These are phyloP conservation scores for Neodiprion lecontei DNA, from an alignment of 1,140 invertebrate species.

Conservation along the genomic window DNA sequence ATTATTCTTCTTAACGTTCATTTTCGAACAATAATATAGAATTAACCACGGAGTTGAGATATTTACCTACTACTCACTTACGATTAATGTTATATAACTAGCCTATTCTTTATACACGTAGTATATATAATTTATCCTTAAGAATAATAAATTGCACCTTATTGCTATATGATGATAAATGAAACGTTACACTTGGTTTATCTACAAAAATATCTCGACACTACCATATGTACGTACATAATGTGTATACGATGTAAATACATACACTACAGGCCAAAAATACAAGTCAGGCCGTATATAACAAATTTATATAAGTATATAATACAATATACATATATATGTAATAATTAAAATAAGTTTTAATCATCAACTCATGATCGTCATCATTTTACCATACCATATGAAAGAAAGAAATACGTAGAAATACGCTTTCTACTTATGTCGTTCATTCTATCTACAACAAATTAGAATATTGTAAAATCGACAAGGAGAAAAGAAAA, in stretches of 20 bases:
- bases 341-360: not conserved
- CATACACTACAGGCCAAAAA: not conserved
- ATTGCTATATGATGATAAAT: not conserved
- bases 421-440: too few relatives aligned
- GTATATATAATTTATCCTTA: not conserved
- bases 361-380: too few relatives aligned
- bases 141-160: not conserved
- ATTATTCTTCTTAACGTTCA: too few relatives aligned
- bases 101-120: not conserved
- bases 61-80: slow-evolving; percentile 2
- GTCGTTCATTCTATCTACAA: too few relatives aligned
- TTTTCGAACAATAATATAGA: not conserved
- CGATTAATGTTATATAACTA: not conserved
- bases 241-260: too few relatives aligned
- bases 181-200: slow-evolving; percentile 35
- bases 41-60: not conserved
- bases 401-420: too few relatives aligned
- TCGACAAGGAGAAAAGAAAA: slow-evolving; percentile 9
- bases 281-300: not conserved
- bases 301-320: not conserved
- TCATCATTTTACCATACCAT: too few relatives aligned
- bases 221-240: not conserved
- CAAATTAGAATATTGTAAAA: not conserved
- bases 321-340: not conserved
- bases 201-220: slow-evolving; percentile 2